Evolutionary conservation across 2,888 invertebrate genomes (phyloP), one percentile per base, ranked within the genome.

Genomic region (Conops quadrifasciatus): DNA sequence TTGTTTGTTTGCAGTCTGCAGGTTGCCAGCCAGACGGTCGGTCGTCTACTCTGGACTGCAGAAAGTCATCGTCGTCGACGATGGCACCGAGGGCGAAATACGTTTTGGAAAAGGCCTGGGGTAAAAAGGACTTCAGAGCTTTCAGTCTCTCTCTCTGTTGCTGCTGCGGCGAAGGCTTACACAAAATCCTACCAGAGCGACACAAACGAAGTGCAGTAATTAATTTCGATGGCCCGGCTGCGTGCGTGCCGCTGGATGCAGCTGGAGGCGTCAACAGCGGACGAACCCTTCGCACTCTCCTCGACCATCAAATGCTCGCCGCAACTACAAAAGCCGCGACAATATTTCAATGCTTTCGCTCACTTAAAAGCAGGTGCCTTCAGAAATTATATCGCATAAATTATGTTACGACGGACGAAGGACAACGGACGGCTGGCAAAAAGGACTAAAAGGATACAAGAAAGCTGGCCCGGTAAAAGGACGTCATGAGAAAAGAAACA

Each of bases 131-230:
- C 36, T 36, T 36, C 4, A 36, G 4, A 36, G 4, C 36, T 36
- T 7, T 36, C 4, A 7, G 9, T 36, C 49, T 49, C 11, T 58
- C 58, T 28, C 26, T 24, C 58, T 56, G 24, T 24, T 24, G 15
- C 5, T 15, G 58, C 9, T 19, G 11, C 65, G 28, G 51, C 21
- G 3, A 21, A 11, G 26, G 28, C 51, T 19, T 19, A 51, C 16
- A 51, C 16, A 49, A 7, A 43, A 43, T 36, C 9, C 36, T 36
- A 36, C 36, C 36, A 36, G 9, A 36, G 9, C 36, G 5, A 9
- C 36, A 36, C 15, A 58, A 67, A 67, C 59, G 58, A 43, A 59
- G 59, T 45, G 28, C 19, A 58, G 67, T 67, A 67, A 67, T 67
- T 67, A 67, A 67, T 67, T 67, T 67, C 59, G 45, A 59, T 67